Evolutionary conservation across 2,797 vertebrate species (phyloP), one percentile per base, ranked within the genome.

Genomic region (Emys orbicularis): DNA sequence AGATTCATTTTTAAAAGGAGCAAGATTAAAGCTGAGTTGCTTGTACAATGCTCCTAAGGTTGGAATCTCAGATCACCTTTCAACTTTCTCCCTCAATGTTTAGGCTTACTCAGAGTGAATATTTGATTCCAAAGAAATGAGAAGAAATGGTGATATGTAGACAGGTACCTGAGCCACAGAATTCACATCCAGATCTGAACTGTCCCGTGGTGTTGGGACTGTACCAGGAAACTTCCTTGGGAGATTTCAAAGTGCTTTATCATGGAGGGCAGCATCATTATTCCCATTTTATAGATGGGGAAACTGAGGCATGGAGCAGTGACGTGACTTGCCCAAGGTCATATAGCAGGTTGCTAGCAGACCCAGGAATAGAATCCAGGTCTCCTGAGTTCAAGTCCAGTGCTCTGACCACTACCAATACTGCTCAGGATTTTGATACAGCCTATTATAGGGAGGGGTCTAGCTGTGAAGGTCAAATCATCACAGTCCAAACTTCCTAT

Each of bases 11-110:
- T 76, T 83, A 25, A 50, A 59, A 79, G 57, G 3, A 87, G 9
- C 1, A 5, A 0, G 0, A 6, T 61, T 44, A 13, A 52, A 3
- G 54, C 15, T 89, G 47, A 77, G n/a, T 12, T 4, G 21, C 7
- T 2, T 2, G 18, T 3, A 5, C 21, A 47, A 81, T 74, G 23
- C 37, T 41, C 23, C 23, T 74, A 74, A 47, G 72, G 25, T 27
- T 44, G 72, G 41, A 44, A 47, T 47, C 25, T 47, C 41, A 47
- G 72, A 13, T 47, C 11, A 25, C 37, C 41, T 25, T 12, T 47
- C 13, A 76, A 47, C 41, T 25, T 72, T 44, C 72, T 74, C 37
- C 72, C 72, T 74, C 41, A 44, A 7, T 74, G 3, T 74, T 23
- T 44, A 74, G 21, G 37, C 21, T 23, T 2, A 12, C 37, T 44